Evolutionary conservation across 2,113 vertebrate genomes (phyloP).

Genomic region (Oreochromis tanganicae): DNA sequence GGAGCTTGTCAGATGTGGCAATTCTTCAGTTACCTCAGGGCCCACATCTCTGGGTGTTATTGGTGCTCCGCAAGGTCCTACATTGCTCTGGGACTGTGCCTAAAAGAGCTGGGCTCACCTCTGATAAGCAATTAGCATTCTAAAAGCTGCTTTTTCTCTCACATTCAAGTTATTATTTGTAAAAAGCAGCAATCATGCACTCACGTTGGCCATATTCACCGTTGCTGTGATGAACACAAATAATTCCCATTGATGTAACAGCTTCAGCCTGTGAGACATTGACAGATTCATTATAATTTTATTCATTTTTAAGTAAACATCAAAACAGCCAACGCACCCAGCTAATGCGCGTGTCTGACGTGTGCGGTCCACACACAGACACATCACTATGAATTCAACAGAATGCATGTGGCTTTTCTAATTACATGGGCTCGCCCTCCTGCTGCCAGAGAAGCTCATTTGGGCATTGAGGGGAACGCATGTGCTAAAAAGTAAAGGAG

Average conservation of each 20-base stretch:
- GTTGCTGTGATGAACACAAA: not conserved
- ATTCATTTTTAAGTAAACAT: constrained; percentile 28
- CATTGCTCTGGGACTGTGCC: not conserved
- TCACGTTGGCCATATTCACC: not conserved
- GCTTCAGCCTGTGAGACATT: not conserved
- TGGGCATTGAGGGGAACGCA: constrained; percentile 16
- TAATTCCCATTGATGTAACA: not conserved
- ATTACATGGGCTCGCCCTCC: constrained; percentile 42
- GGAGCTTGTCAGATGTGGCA: constrained; percentile 24
- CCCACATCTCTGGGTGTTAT: not conserved
- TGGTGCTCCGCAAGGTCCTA: not conserved
- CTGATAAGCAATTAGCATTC: constrained; percentile 33
- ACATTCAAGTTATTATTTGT: not conserved
- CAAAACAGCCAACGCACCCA: not conserved
- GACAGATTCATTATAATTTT: constrained; percentile 19
- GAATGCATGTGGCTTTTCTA: constrained; percentile 38
- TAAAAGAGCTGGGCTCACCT: not conserved
- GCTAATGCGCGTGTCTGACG: not conserved
- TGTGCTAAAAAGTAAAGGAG: constrained; percentile 26
- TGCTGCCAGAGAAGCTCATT: constrained; percentile 41
- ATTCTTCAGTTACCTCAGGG: constrained; percentile 9
- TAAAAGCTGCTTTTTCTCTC: not conserved
- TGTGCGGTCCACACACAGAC: not conserved
- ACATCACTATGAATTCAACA: not conserved
- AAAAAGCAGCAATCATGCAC: not conserved